These are phyloP conservation scores for Steromphala cineraria DNA, from an alignment of 2,888 invertebrate species.

Conservation along the genomic window DNA sequence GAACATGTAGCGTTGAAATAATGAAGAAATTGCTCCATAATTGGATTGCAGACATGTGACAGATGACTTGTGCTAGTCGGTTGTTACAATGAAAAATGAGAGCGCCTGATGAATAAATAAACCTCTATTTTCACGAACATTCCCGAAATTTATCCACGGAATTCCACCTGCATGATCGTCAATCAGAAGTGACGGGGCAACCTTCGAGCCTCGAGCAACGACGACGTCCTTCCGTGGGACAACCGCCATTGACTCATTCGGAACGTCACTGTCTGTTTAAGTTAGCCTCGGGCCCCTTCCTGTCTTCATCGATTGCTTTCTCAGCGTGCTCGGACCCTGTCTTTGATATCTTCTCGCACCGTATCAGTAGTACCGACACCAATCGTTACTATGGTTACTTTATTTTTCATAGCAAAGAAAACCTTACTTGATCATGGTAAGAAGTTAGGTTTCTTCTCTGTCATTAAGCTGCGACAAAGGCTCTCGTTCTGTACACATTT, in stretches of 20 bases:
- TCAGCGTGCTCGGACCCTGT: neutral
- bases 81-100: constrained; percentile 4
- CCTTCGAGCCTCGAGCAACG: neutral
- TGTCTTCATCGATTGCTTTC: neutral
- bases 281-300: neutral
- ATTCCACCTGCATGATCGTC: constrained; percentile 5
- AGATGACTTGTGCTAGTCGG: neutral
- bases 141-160: neutral
- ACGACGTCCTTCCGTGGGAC: no score
- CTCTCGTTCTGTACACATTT: neutral
- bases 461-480: neutral
- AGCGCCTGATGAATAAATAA: constrained; percentile 10
- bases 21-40: neutral
- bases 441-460: neutral
- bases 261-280: neutral
- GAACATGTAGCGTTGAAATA: neutral
- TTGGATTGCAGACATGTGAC: neutral
- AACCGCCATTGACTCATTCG: neutral
- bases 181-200: neutral
- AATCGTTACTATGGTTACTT: constrained; percentile 1
- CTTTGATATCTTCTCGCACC: neutral
- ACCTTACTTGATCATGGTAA: neutral
- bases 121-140: neutral
- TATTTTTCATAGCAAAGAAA: constrained; percentile 16
- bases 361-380: neutral